phyloP scores from a whole-genome alignment of 2,113 vertebrate species.

The Tor tambroides region DNA sequence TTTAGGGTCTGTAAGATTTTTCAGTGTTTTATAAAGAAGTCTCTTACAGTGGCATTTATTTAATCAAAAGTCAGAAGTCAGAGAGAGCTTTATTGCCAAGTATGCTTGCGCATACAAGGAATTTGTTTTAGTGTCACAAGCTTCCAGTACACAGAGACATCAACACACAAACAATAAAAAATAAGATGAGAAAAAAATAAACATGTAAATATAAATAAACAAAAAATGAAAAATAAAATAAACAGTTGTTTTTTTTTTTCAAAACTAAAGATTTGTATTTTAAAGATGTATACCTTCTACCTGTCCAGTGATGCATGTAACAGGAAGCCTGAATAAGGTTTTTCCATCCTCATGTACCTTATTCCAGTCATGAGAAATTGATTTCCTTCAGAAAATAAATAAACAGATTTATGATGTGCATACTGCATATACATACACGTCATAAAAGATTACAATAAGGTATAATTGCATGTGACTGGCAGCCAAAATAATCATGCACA shows the following conservation, averaged over 20 bases:
- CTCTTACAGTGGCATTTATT: background rate
- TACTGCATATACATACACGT: background rate
- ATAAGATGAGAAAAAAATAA: too few relatives aligned
- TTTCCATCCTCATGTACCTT: conserved; percentile 69
- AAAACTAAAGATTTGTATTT: background rate
- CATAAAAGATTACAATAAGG: background rate
- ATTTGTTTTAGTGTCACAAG: too few relatives aligned
- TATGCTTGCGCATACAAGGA: too few relatives aligned
- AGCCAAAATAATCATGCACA: background rate
- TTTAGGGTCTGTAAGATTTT: background rate
- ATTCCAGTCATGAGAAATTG: conserved; percentile 72
- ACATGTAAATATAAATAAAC: too few relatives aligned
- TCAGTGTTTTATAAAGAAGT: background rate
- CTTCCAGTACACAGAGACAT: too few relatives aligned
- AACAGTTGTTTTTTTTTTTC: too few relatives aligned
- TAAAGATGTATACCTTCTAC: conserved; percentile 66
- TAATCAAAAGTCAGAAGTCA: background rate
- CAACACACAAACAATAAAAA: too few relatives aligned
- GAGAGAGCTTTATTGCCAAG: too few relatives aligned
- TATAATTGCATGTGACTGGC: background rate
- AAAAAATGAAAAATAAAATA: too few relatives aligned
- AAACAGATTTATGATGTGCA: background rate
- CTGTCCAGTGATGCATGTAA: conserved; percentile 75
- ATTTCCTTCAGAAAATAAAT: conserved; percentile 63
- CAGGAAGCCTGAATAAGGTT: conserved; percentile 69